phyloP scores from a whole-genome alignment of 2,797 vertebrate genomes.

The Parotocinclus haroldoi region DNA sequence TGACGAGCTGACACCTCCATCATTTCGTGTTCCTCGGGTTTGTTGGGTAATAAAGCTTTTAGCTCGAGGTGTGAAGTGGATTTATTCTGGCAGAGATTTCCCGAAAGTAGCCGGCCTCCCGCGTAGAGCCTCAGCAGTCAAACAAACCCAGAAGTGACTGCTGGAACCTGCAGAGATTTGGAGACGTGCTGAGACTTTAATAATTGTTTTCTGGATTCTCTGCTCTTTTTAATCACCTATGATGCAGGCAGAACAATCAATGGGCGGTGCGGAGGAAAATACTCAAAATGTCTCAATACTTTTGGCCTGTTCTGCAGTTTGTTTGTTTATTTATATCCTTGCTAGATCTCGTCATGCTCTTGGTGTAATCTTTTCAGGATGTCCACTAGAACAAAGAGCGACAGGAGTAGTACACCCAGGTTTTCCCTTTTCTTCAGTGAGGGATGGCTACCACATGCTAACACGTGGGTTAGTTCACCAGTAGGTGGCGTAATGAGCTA shows the following conservation, averaged over 20 bases:
- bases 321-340: too few species aligned
- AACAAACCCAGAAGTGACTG: neutral
- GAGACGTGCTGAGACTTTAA: neutral
- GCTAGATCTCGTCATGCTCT: too few species aligned
- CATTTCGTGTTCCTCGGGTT: neutral
- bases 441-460: too few species aligned
- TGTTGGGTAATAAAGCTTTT: slow-evolving; percentile 25
- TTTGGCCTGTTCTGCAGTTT: too few species aligned
- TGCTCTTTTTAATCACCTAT: neutral
- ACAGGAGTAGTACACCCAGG: too few species aligned
- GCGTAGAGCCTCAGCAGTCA: neutral
- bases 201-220: neutral
- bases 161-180: neutral
- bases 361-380: too few species aligned
- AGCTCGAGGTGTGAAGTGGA: neutral
- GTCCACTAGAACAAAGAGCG: too few species aligned
- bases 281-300: too few species aligned
- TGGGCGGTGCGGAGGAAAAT: too few species aligned
- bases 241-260: neutral
- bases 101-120: slow-evolving; percentile 2
- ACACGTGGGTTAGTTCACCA: too few species aligned
- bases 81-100: slow-evolving; percentile 19
- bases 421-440: too few species aligned
- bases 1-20: neutral
- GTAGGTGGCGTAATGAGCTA: too few species aligned